Base-by-base conservation (phyloP, 2,888 invertebrate species). In the Cheilosia variabilis region DNA sequence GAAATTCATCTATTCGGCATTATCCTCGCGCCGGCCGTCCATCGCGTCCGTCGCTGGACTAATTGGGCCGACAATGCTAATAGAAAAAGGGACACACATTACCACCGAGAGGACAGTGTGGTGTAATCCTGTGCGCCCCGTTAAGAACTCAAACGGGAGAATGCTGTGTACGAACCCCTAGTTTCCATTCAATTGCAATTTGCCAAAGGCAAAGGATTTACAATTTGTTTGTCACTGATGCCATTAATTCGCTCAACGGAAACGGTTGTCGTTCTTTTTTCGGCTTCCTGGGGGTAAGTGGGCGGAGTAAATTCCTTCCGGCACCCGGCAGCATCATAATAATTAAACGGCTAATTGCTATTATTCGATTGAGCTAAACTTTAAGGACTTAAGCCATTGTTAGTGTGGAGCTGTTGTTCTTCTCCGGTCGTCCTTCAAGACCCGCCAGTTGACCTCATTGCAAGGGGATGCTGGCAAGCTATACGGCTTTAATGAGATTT, bases 141-240 rank as follows among this genome's bases (percentile, higher is more conserved):
- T 68, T 50, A 53, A 52, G 52, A 22, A 66, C 60, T 60, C 62
- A 65, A 76, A 76, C 31, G 34, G 58, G 15, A 19, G 9, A 43
- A 10, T 37, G 34, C n/a, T 41, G 43, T n/a, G 9, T 7, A 13
- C 41, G 2, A 9, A 2, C 41, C 17, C 17, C 15, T 19, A n/a
- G 24, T n/a, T 73, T 52, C 63, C 83, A 75, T 84, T 84, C 58
- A 45, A 79, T 65, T 79, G 68, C 68, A 69, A 83, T 83, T 69
- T 73, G 66, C 62, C 47, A 60, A 62, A 47, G 60, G 31, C 53
- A 66, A 60, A 52, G 52, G 31, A 50, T 50, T 50, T 66, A 52
- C 27, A 27, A 27, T 73, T 68, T 78, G 50, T 71, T 60, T 53
- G 24, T 15, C 45, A 17, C 10, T 34, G 52, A 41, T 63, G 73